Evolutionary conservation across 1,140 invertebrate genomes (phyloP).

Genomic region (Pissodes strobi): DNA sequence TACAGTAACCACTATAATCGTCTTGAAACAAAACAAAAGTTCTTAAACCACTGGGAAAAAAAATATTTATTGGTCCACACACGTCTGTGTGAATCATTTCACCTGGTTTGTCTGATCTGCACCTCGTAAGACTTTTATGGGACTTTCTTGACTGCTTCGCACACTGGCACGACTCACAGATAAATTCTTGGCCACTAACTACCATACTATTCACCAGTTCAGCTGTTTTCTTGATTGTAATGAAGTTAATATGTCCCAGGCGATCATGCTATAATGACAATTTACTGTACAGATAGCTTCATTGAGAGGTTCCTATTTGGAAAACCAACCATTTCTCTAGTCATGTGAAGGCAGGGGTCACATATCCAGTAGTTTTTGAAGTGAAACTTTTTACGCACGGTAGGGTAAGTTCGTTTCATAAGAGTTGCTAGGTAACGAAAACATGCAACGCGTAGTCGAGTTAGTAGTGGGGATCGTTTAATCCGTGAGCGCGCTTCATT

Average conservation of each 20-base stretch:
- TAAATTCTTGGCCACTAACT: too few species aligned
- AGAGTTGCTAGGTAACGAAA: too few species aligned
- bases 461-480: too few species aligned
- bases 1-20: too few species aligned
- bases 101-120: background rate
- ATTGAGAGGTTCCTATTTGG: background rate
- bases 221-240: constrained; percentile 1
- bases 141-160: constrained; percentile 17
- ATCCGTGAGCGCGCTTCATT: too few species aligned
- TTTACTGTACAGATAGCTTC: background rate
- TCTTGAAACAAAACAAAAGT: constrained; percentile 58
- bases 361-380: constrained; percentile 1
- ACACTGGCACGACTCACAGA: too few species aligned
- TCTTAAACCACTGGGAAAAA: constrained; percentile 52
- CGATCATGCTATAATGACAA: constrained; percentile 50
- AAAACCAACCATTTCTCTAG: constrained; percentile 1
- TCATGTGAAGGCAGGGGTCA: constrained; percentile 8
- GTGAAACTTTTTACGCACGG: too few species aligned
- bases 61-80: constrained; percentile 51
- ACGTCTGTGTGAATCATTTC: too few species aligned
- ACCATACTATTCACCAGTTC: too few species aligned
- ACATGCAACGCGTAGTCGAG: too few species aligned
- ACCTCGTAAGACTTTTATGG: background rate
- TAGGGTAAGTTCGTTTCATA: too few species aligned
- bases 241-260: constrained; percentile 54